A percentile compares a stretch with the other conserved stretches of the same genome.
Evolutionary conservation across 2,888 invertebrate species (phyloP).

Genomic region (Drosophila prolongata): DNA sequence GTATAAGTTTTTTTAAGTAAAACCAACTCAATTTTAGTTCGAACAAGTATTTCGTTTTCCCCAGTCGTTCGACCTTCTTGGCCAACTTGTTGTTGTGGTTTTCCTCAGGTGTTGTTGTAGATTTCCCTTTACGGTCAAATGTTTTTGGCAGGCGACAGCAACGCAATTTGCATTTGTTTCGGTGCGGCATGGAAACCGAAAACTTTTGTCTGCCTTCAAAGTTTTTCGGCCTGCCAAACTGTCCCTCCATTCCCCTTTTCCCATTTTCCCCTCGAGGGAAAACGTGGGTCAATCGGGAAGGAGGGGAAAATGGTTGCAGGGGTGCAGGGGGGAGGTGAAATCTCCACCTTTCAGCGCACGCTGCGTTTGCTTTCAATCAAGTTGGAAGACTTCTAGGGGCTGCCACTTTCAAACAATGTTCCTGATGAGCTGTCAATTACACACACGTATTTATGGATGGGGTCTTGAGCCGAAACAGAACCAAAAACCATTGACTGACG

Average conservation of each 20-base stretch:
- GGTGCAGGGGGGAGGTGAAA: not conserved
- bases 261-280: not conserved
- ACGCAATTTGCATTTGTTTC: constrained; percentile 40
- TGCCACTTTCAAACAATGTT: constrained; percentile 71
- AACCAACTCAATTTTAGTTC: constrained; percentile 37
- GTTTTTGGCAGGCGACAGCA: constrained; percentile 54
- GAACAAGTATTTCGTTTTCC: constrained; percentile 51
- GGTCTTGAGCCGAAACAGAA: not conserved
- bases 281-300: not conserved
- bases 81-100: constrained; percentile 15
- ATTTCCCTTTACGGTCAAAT: constrained; percentile 47
- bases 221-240: constrained; percentile 57
- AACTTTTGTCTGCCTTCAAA: constrained; percentile 63
- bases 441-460: constrained; percentile 22
- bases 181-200: constrained; percentile 10
- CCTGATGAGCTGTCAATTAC: constrained; percentile 74
- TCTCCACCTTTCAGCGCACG: constrained; percentile 47
- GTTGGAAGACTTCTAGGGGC: constrained; percentile 57
- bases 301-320: too few relatives aligned
- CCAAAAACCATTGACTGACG: constrained; percentile 17
- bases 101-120: constrained; percentile 11
- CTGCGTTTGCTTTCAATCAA: constrained; percentile 72
- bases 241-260: constrained; percentile 1
- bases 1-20: not conserved
- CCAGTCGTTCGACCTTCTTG: constrained; percentile 23